These are phyloP conservation scores for Nomada ferruginata DNA, from an alignment of 2,888 invertebrate species.

Conservation along the genomic window DNA sequence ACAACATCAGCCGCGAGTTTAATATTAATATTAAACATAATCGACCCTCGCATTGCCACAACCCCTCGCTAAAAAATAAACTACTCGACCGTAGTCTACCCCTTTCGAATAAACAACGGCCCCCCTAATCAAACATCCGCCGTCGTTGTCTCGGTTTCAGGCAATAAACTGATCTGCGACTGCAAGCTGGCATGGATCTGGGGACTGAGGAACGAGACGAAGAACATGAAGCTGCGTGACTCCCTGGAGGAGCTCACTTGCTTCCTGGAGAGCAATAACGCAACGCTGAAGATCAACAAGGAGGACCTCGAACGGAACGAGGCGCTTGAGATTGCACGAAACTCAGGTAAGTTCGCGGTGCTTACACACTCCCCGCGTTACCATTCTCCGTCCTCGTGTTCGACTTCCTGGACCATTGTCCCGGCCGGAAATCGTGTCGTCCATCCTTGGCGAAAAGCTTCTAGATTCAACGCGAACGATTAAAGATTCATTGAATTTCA, in stretches of 20 bases:
- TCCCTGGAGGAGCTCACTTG: constrained; percentile 90
- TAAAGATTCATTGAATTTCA: too few relatives aligned
- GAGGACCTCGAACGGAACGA: constrained; percentile 77
- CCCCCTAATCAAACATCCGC: constrained; percentile 17
- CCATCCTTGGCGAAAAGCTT: not conserved
- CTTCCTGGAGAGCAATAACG: constrained; percentile 86
- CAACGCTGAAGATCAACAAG: constrained; percentile 72
- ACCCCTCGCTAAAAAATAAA: too few relatives aligned
- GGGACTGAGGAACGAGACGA: constrained; percentile 90
- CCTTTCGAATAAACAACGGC: not conserved
- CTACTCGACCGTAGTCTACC: too few relatives aligned
- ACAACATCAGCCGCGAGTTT: too few relatives aligned
- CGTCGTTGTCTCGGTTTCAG: constrained; percentile 84
- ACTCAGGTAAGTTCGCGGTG: constrained; percentile 72
- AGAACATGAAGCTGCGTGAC: constrained; percentile 88
- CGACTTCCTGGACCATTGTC: constrained; percentile 22
- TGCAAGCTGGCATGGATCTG: constrained; percentile 93
- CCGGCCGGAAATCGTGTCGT: constrained; percentile 13
- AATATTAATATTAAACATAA: too few relatives aligned
- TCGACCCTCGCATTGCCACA: too few relatives aligned
- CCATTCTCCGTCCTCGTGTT: not conserved
- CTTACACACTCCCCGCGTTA: not conserved
- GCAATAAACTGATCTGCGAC: constrained; percentile 93
- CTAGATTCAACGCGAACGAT: too few relatives aligned
- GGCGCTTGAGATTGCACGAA: constrained; percentile 77